A percentile compares a stretch with the other conserved stretches of the same genome.
Conservation (phyloP, 2,113 vertebrate genomes). For the Nymphicus hollandicus region DNA sequence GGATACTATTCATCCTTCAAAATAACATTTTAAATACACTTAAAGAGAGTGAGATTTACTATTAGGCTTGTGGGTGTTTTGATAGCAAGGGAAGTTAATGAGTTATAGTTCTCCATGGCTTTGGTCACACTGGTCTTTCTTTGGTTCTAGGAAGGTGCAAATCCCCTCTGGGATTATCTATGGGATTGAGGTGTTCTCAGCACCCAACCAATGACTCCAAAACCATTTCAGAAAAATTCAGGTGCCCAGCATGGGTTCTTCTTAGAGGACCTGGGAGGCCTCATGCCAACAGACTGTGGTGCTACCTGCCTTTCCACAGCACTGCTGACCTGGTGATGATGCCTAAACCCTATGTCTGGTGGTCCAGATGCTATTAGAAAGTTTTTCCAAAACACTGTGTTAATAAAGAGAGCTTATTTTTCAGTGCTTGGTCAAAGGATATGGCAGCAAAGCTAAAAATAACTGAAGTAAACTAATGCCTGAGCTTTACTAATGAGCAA, state of each 20-base stretch:
- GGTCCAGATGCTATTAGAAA: neutral
- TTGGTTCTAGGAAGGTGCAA: neutral
- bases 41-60: neutral
- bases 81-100: neutral
- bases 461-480: neutral
- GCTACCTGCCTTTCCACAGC: neutral
- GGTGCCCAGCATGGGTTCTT: neutral
- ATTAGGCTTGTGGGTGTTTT: neutral
- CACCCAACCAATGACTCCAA: rapidly evolving
- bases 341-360: rapidly evolving
- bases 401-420: neutral
- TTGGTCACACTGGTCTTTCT: neutral
- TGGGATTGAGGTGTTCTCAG: rapidly evolving
- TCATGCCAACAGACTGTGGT: rapidly evolving
- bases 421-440: neutral
- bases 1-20: neutral
- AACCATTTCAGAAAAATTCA: neutral
- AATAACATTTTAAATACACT: neutral
- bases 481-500: slow-evolving; percentile 54
- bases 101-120: neutral
- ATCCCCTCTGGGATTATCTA: neutral
- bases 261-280: neutral
- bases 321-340: rapidly evolving
- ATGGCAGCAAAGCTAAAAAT: neutral
- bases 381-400: neutral